Percentiles rank a stretch among this genome's conserved stretches.
These are phyloP conservation scores for Eurytemora carolleeae DNA, from an alignment of 1,140 invertebrate species.

Conservation along the genomic window DNA sequence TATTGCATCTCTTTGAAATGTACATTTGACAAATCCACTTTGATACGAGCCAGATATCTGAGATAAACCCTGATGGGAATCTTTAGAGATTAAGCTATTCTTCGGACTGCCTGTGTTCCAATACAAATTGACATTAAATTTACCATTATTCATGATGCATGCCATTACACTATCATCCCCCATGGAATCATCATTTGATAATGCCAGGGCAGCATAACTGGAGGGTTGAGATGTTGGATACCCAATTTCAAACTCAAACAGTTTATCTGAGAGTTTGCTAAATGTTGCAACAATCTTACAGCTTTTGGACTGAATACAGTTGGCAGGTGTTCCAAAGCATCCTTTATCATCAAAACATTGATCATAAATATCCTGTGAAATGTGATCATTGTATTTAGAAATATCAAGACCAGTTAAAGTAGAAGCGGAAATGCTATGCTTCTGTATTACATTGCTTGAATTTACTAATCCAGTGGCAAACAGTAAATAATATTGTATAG, in stretches of 20 bases:
- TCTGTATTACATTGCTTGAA: background rate
- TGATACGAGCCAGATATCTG: background rate
- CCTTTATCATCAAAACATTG: background rate
- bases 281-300: background rate
- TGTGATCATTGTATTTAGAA: background rate
- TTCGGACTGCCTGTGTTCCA: background rate
- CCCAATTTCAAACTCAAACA: background rate
- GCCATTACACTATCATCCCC: background rate
- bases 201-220: background rate
- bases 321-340: background rate
- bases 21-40: background rate
- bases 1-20: background rate
- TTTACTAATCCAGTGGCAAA: background rate
- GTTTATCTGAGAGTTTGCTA: background rate
- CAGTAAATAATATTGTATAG: background rate
- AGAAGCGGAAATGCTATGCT: background rate
- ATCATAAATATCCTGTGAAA: background rate
- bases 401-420: background rate
- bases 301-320: background rate
- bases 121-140: background rate
- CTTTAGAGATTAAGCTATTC: background rate
- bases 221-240: background rate
- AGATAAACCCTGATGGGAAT: background rate
- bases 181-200: background rate
- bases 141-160: background rate